Percentiles rank a stretch among this genome's conserved stretches.
phyloP scores from a whole-genome alignment of 2,888 invertebrate genomes.

The Cenopis cana region DNA sequence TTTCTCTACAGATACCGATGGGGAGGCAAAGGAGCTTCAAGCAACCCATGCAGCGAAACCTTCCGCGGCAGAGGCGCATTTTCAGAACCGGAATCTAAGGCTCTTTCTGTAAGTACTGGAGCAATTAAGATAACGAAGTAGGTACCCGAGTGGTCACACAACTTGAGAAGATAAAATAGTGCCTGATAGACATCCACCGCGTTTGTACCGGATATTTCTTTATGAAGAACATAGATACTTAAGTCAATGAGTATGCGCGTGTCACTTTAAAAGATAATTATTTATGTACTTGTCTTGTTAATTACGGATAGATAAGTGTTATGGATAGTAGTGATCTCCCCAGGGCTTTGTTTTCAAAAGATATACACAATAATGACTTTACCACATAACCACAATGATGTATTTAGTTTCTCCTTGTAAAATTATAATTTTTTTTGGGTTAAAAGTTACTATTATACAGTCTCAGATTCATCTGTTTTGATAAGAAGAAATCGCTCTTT shows the following conservation, averaged over 20 bases:
- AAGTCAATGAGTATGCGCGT: constrained; percentile 10
- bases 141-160: not conserved
- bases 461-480: too few relatives aligned
- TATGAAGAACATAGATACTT: constrained; percentile 23
- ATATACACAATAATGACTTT: too few relatives aligned
- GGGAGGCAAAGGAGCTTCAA: constrained; percentile 94
- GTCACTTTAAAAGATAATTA: constrained; percentile 6
- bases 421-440: too few relatives aligned
- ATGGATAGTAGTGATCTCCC: too few relatives aligned
- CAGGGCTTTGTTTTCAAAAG: too few relatives aligned
- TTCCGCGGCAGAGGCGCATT: constrained; percentile 92
- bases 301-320: too few relatives aligned
- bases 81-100: constrained; percentile 94
- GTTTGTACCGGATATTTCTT: not conserved
- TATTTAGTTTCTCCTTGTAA: too few relatives aligned
- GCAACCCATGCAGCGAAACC: constrained; percentile 92
- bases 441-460: too few relatives aligned
- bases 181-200: not conserved
- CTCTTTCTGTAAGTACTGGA: constrained; percentile 75
- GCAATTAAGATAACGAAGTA: constrained; percentile 11
- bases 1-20: constrained; percentile 87
- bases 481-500: too few relatives aligned
- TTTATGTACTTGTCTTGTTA: too few relatives aligned
- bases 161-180: constrained; percentile 22
- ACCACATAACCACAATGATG: too few relatives aligned